Base-by-base conservation (phyloP, 1,140 invertebrate genomes). In the Pachypeltis micranthus region DNA sequence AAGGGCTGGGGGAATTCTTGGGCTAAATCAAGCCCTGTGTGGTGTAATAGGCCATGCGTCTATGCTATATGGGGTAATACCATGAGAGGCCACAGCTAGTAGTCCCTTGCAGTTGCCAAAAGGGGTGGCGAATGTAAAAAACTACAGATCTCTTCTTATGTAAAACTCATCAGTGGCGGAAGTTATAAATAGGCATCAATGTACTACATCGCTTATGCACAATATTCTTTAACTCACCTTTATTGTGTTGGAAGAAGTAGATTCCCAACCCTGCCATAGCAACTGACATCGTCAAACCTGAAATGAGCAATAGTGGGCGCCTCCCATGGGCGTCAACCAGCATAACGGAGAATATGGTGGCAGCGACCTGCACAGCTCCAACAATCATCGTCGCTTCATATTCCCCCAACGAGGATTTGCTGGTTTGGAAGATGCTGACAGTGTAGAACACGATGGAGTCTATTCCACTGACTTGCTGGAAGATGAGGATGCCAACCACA, bases 381-480 rank as follows among this genome's bases (percentile, higher is more conserved):
- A 89, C 79, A 21, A 87, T 74, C 10, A 87, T 82, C 2, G 86
- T 80, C 0, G 80, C 78, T 2, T 81, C 34, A 63, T 80, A 78
- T 0, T 82, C 76, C 44, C 79, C 75, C 0, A 87, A 74, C n/a
- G 74, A 77, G 2, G 77, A 81, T 0, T 77, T 73, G 1, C 80
- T 79, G 1, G 76, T 76, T 54, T 78, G 67, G 67, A 88, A 84
- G 61, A 88, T 84, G 1, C 75, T 74, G 26, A 83, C 83, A 0
- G 85, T 80, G 69, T 87, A 87, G 70, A 86, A 86, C 3, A 85
- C 75, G 0, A 87, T 77, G 1, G 83, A 84, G 68, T 86, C 85
- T 59, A 83, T 84, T 0, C 86, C 86, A 28, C 78, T 80, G 24
- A 84, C 70, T 68, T 88, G 85, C 62, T 82, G 79, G 62, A 85